Conservation (phyloP, 2,797 vertebrate genomes). For the Rhyacichthys aspro region DNA sequence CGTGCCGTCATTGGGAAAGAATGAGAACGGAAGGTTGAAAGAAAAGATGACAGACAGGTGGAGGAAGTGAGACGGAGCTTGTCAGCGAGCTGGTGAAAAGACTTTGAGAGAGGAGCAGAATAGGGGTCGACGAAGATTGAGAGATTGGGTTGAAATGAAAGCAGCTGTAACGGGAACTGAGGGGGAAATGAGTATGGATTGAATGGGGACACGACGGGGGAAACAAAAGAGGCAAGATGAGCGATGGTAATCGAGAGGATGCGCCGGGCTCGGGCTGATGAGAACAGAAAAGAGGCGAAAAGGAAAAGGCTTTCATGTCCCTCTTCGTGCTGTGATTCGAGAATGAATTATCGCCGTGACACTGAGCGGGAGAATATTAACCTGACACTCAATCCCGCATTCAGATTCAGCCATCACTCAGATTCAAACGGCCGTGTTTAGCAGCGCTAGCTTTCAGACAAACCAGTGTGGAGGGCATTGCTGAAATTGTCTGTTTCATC, state of each 20-base stretch:
- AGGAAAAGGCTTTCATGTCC: constrained; percentile 68
- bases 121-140: constrained; percentile 59
- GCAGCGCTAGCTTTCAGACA: constrained; percentile 35
- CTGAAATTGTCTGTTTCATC: constrained; percentile 40
- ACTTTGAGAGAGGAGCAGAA: constrained; percentile 29
- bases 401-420: constrained; percentile 49
- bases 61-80: constrained; percentile 62
- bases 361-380: constrained; percentile 57
- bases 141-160: constrained; percentile 71
- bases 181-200: constrained; percentile 71
- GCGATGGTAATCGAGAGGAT: constrained; percentile 74
- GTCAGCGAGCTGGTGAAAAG: constrained; percentile 53
- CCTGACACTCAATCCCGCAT: constrained; percentile 63
- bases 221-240: constrained; percentile 72
- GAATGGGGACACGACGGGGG: constrained; percentile 67
- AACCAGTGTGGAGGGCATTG: constrained; percentile 36
- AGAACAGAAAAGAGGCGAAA: constrained; percentile 51
- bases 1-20: constrained; percentile 28
- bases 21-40: constrained; percentile 36
- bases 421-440: constrained; percentile 22
- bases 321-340: constrained; percentile 32
- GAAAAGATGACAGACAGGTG: constrained; percentile 64
- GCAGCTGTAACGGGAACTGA: constrained; percentile 67
- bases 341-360: constrained; percentile 62
- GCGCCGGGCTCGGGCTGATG: constrained; percentile 52